Conservation (phyloP, 2,888 invertebrate genomes). For the Lepidocyrtoides sp. region DNA sequence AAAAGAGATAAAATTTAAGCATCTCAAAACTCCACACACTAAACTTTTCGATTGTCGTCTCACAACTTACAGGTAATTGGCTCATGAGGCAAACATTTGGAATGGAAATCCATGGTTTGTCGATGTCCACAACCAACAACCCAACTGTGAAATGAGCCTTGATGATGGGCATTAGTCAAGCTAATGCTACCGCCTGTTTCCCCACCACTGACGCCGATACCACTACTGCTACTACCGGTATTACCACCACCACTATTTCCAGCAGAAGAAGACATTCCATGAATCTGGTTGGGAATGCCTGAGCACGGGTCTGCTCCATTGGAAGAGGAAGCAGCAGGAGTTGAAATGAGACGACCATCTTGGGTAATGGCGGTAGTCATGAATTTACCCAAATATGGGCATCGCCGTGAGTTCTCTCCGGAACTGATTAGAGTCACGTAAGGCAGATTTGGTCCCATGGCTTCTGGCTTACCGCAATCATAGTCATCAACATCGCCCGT, state of each 20-base stretch:
- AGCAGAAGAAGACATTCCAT: slow-evolving; percentile 25
- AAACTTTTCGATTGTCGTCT: slow-evolving; percentile 14
- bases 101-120: slow-evolving; percentile 89
- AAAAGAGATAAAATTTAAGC: slow-evolving; percentile 34
- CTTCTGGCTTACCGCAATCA: slow-evolving; percentile 79
- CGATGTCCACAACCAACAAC: slow-evolving; percentile 88
- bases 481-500: slow-evolving; percentile 75
- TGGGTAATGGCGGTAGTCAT: slow-evolving; percentile 83
- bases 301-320: slow-evolving; percentile 73
- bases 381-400: slow-evolving; percentile 85
- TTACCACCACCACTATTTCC: not conserved
- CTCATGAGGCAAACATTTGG: slow-evolving; percentile 87
- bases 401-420: slow-evolving; percentile 80
- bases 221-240: slow-evolving; percentile 31
- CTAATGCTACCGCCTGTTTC: slow-evolving; percentile 37
- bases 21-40: not conserved
- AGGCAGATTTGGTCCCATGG: slow-evolving; percentile 79
- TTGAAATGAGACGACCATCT: slow-evolving; percentile 82
- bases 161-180: slow-evolving; percentile 75
- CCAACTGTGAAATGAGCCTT: slow-evolving; percentile 85
- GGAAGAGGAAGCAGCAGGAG: slow-evolving; percentile 69
- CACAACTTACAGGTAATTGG: slow-evolving; percentile 86
- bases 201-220: slow-evolving; percentile 21
- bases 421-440: slow-evolving; percentile 84
- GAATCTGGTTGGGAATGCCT: slow-evolving; percentile 64